Base-by-base conservation (phyloP, 2,113 vertebrate genomes). In the Semnornis frantzii region DNA sequence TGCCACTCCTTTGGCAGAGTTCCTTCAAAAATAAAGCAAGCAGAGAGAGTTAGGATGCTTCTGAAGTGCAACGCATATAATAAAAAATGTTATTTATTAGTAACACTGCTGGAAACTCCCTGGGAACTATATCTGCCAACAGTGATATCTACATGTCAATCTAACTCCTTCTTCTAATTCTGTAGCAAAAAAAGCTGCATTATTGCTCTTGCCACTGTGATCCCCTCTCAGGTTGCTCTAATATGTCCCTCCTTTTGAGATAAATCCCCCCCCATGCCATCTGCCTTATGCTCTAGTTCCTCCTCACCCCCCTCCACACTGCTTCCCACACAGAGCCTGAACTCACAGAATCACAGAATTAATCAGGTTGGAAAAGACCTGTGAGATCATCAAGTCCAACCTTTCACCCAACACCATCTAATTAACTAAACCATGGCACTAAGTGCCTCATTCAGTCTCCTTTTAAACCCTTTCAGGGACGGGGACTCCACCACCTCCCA, bases 31-130 rank as follows among this genome's bases (percentile, higher is more conserved):
- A 68, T 12, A 18, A 59, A 87, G 44, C 4, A 60, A 60, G 13
- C 68, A 57, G 13, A 27, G 28, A 85, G 60, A 82, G 76, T 48
- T 16, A 39, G 70, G 80, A 72, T 20, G 27, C 33, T 65, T 84
- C 58, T 69, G 58, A 85, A 96, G 48, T 2, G 7, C 52, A 87
- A 94, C 86, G 58, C 9, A 10, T 37, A 48, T 62, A 87, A 90
- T 65, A 92, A 85, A 93, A 91, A 48, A 10, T 64, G 65, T 65
- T 84, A 93, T 90, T 92, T 95, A 81, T 91, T 93, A 94, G 90
- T 55, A 90, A 82, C 3, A 2, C 54, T 93, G 33, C 62, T 84
- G 80, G 85, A 79, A 91, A 88, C 76, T 94, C 87, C 73, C 73
- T 84, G 87, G 73, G 71, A 95, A 65, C 54, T 3, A 0, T 62